Evolutionary conservation across 2,797 vertebrate genomes (phyloP).

Genomic region (Parotocinclus haroldoi): DNA sequence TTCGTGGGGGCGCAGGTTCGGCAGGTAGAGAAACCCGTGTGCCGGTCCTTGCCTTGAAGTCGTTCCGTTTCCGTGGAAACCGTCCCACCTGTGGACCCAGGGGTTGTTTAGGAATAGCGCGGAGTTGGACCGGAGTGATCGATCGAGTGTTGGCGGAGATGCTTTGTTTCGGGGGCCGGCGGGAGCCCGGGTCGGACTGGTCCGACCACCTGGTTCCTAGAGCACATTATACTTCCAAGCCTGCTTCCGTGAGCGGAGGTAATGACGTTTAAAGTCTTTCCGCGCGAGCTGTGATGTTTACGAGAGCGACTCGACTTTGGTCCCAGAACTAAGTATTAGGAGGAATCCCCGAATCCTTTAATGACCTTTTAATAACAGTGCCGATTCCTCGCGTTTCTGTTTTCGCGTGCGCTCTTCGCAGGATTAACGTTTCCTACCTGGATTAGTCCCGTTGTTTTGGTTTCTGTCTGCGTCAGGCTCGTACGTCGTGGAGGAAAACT

Average conservation of each 20-base stretch:
- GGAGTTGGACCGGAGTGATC: slow-evolving; percentile 4
- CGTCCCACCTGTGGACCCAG: background rate
- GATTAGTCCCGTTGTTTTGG: too few relatives aligned
- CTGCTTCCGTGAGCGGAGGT: slow-evolving; percentile 63
- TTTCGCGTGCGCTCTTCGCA: too few relatives aligned
- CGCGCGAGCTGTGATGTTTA: too few relatives aligned
- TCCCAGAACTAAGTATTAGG: too few relatives aligned
- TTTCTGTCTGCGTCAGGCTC: too few relatives aligned
- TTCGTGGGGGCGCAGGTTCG: background rate
- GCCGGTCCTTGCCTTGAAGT: background rate
- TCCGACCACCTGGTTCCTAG: slow-evolving; percentile 59
- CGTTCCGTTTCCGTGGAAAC: slow-evolving; percentile 13
- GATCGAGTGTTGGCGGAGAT: slow-evolving; percentile 47
- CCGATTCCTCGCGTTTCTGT: too few relatives aligned
- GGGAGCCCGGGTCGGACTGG: slow-evolving; percentile 54
- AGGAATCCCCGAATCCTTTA: too few relatives aligned
- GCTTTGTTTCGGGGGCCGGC: slow-evolving; percentile 66
- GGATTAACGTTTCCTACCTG: too few relatives aligned
- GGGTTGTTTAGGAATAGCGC: background rate
- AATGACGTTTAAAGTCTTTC: slow-evolving; percentile 23
- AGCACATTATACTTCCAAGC: slow-evolving; percentile 52
- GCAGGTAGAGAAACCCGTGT: background rate
- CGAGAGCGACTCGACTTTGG: too few relatives aligned
- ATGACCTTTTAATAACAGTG: too few relatives aligned
- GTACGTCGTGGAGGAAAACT: too few relatives aligned